Conservation (phyloP, 2,888 invertebrate species). For the Noctua janthina region DNA sequence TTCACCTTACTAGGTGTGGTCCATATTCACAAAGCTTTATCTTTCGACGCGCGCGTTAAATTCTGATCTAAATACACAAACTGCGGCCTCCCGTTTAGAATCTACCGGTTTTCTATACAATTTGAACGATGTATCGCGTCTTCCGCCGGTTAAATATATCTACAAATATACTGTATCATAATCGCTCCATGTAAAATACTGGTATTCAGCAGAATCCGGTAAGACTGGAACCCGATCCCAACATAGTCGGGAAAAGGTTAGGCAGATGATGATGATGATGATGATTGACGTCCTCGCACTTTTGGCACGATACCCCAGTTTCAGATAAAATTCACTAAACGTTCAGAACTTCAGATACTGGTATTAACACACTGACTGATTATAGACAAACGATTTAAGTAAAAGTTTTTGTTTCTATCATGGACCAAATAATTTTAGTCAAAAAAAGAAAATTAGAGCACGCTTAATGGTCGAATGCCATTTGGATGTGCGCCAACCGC, state of each 20-base stretch:
- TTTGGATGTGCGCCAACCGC: constrained; percentile 83
- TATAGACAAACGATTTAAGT: constrained; percentile 59
- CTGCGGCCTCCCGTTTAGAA: neutral
- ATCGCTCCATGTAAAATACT: neutral
- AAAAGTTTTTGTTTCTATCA: constrained; percentile 71
- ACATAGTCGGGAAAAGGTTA: neutral
- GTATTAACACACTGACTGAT: constrained; percentile 10
- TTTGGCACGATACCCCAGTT: constrained; percentile 7
- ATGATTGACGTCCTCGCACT: neutral
- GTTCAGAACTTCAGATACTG: neutral
- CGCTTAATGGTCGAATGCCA: constrained; percentile 79
- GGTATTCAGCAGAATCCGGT: neutral
- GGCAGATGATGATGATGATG: neutral
- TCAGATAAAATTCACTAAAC: constrained; percentile 12
- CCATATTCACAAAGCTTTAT: neutral
- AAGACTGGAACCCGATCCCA: neutral
- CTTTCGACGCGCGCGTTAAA: constrained; percentile 4
- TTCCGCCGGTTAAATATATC: neutral
- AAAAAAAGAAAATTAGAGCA: constrained; percentile 83
- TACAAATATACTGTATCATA: neutral
- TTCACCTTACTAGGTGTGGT: neutral
- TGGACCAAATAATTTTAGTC: constrained; percentile 79
- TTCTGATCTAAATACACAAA: constrained; percentile 4
- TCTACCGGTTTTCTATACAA: constrained; percentile 31
- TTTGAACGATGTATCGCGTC: constrained; percentile 11